Evolutionary conservation across 2,797 vertebrate species (phyloP).

Genomic region (Tokudaia muenninki): DNA sequence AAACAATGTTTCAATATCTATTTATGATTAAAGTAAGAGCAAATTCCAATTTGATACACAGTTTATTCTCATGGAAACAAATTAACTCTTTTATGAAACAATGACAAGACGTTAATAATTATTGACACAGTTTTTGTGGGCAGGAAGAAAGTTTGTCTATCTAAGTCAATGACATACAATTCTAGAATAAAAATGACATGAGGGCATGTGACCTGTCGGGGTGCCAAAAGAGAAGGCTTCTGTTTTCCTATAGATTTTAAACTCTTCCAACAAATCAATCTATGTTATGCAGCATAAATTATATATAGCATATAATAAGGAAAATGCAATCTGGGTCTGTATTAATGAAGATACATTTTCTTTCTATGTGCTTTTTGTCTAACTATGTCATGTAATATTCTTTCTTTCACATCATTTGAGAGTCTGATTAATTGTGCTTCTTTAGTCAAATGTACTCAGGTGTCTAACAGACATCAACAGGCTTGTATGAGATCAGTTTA

Average conservation of each 20-base stretch:
- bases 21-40: not conserved
- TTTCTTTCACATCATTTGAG: not conserved
- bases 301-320: not conserved
- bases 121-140: not conserved
- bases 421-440: not conserved
- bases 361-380: not conserved
- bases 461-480: not conserved
- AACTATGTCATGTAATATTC: not conserved
- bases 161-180: not conserved
- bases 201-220: not conserved
- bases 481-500: not conserved
- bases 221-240: not conserved
- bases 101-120: slow-evolving; percentile 1
- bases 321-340: not conserved
- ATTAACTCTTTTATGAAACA: not conserved
- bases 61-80: not conserved
- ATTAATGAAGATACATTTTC: slow-evolving; percentile 8
- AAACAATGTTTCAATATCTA: not conserved
- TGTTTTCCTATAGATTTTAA: not conserved
- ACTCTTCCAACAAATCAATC: not conserved
- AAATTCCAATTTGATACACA: not conserved
- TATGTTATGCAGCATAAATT: not conserved
- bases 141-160: not conserved
- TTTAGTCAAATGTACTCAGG: not conserved
- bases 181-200: not conserved